Evolutionary conservation across 2,113 vertebrate genomes (phyloP), one percentile per base, ranked within the genome.

Genomic region (Epinephelus cyanopodus): DNA sequence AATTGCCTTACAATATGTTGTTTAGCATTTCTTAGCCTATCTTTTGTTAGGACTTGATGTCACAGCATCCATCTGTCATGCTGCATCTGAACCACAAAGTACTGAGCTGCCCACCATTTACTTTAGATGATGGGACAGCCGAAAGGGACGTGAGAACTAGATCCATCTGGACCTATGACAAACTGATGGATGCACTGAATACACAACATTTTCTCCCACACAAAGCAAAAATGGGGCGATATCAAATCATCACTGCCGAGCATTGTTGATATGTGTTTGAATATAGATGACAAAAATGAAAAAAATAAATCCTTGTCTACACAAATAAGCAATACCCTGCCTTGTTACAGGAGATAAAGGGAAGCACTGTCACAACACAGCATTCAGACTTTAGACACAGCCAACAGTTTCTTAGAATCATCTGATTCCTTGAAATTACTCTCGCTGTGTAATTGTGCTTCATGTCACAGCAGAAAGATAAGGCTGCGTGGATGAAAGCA

Each of bases 311-410:
- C n/a, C 45, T 61, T 12, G 18, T 47, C 57, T 29, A 72, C 18
- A 76, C 52, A 72, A 58, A 67, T 19, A 60, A 77, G 27, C 42
- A 62, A 74, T 12, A 68, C 25, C 18, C 54, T 18, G 39, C 39
- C 29, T 60, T 17, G n/a, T 60, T 57, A 66, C 48, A 52, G 33
- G 25, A 77, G 25, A 83, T 80, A 42, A 64, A 60, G 53, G 52
- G 25, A 54, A 53, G 67, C 37, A 56, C 48, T 58, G 27, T 61
- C 60, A 75, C 53, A 63, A 68, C 66, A 45, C 39, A 62, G 15
- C 50, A 37, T 37, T 75, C 65, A 61, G n/a, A 77, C 57, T 82
- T 67, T 14, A 80, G 23, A 79, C 42, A 54, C 58, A 83, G 52
- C 17, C n/a, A 52, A 23, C 12, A 25, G n/a, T 39, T 78, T 77